These are phyloP conservation scores for Drosophila testacea DNA, from an alignment of 2,888 invertebrate species.

Conservation along the genomic window DNA sequence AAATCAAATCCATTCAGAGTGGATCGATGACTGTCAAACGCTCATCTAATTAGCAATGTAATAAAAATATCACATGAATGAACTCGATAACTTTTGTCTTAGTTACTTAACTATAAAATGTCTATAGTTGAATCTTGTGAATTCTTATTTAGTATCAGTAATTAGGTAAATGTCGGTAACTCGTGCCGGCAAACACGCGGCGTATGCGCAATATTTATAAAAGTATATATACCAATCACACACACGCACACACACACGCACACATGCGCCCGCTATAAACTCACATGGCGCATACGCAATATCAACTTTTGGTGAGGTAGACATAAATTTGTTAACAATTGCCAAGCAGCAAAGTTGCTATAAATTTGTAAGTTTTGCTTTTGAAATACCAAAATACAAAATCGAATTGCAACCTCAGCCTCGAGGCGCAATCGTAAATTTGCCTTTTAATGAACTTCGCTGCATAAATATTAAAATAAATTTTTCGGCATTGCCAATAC, in stretches of 20 bases:
- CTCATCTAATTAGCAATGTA: slow-evolving; percentile 51
- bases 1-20: slow-evolving; percentile 45
- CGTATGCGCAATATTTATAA: slow-evolving; percentile 67
- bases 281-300: slow-evolving; percentile 74
- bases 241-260: slow-evolving; percentile 10
- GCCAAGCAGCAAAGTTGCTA: slow-evolving; percentile 63
- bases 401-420: slow-evolving; percentile 74
- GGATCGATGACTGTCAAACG: slow-evolving; percentile 22
- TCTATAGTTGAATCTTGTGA: slow-evolving; percentile 27
- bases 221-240: slow-evolving; percentile 1
- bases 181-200: slow-evolving; percentile 40
- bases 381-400: slow-evolving; percentile 55
- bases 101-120: not conserved
- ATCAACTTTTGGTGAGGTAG: slow-evolving; percentile 38
- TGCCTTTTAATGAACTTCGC: slow-evolving; percentile 75
- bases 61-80: slow-evolving; percentile 52
- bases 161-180: slow-evolving; percentile 37
- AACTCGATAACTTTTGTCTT: slow-evolving; percentile 33
- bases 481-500: slow-evolving; percentile 72
- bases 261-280: slow-evolving; percentile 42
- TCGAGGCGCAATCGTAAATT: slow-evolving; percentile 64
- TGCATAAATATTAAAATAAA: slow-evolving; percentile 80
- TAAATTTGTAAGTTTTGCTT: slow-evolving; percentile 71
- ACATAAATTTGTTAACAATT: slow-evolving; percentile 76
- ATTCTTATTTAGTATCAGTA: slow-evolving; percentile 41